Conservation (phyloP, 2,797 vertebrate species). For the Furcifer pardalis region DNA sequence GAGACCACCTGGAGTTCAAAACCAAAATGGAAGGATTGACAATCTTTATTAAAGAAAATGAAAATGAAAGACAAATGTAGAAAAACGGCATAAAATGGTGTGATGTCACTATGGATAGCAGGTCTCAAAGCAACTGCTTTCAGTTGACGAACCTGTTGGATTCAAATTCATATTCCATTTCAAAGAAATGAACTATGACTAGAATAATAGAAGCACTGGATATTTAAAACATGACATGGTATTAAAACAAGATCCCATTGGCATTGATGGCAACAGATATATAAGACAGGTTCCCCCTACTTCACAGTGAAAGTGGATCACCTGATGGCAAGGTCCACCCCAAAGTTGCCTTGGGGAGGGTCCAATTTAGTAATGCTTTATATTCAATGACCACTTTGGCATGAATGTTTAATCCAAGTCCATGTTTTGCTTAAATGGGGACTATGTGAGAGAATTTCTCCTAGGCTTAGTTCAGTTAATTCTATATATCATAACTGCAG, state of each 20-base stretch:
- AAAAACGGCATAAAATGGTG: constrained; percentile 38
- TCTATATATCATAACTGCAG: not conserved
- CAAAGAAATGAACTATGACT: too few species aligned
- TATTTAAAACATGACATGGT: not conserved
- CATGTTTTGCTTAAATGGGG: not conserved
- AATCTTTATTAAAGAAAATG: constrained; percentile 42
- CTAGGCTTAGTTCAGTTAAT: constrained; percentile 1
- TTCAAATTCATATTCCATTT: not conserved
- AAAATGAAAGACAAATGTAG: constrained; percentile 57
- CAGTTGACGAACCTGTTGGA: not conserved
- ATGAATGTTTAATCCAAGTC: not conserved
- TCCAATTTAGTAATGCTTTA: not conserved
- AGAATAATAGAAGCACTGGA: not conserved
- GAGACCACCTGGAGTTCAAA: constrained; percentile 49
- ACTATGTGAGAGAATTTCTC: constrained; percentile 4
- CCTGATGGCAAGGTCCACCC: not conserved
- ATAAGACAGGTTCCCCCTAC: not conserved
- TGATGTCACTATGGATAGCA: constrained; percentile 7
- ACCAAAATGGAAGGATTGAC: constrained; percentile 50
- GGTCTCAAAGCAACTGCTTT: not conserved
- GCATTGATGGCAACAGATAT: not conserved
- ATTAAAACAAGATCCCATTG: not conserved
- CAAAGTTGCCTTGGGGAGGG: not conserved
- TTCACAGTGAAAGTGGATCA: not conserved
- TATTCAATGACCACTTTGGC: not conserved